Percentiles rank a stretch among this genome's conserved stretches.
Evolutionary conservation across 1,140 invertebrate genomes (phyloP).

Genomic region (Cepaea nemoralis): DNA sequence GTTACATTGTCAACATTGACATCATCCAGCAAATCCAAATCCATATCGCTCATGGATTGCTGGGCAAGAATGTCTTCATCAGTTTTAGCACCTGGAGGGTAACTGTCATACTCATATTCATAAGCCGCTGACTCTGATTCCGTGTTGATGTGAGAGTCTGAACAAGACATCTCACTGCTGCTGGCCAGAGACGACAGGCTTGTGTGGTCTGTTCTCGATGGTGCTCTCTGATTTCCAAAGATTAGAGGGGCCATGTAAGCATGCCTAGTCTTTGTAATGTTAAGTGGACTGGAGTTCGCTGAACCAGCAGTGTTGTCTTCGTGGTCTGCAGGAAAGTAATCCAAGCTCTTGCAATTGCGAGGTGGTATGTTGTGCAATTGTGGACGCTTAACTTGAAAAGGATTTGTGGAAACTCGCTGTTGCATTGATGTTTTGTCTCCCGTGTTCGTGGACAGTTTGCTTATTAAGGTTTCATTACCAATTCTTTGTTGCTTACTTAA

Average conservation of each 20-base stretch:
- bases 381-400: slow-evolving; percentile 66
- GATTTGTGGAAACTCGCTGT: slow-evolving; percentile 51
- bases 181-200: slow-evolving; percentile 69
- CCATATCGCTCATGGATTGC: slow-evolving; percentile 70
- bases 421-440: neutral
- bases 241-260: slow-evolving; percentile 57
- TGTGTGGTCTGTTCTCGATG: slow-evolving; percentile 44
- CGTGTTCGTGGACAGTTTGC: neutral
- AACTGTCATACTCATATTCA: slow-evolving; percentile 86
- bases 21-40: slow-evolving; percentile 75
- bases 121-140: slow-evolving; percentile 74
- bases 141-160: slow-evolving; percentile 65
- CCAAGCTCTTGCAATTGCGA: slow-evolving; percentile 66
- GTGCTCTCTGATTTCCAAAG: slow-evolving; percentile 38
- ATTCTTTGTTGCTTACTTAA: neutral
- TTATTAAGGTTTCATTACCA: neutral
- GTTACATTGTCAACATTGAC: slow-evolving; percentile 80
- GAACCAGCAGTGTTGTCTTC: slow-evolving; percentile 58
- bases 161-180: slow-evolving; percentile 69
- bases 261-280: slow-evolving; percentile 60
- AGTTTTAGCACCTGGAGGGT: slow-evolving; percentile 69
- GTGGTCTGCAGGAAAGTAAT: slow-evolving; percentile 68
- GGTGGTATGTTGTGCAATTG: slow-evolving; percentile 58
- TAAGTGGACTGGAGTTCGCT: slow-evolving; percentile 58
- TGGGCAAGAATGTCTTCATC: slow-evolving; percentile 71